Conservation (phyloP, 2,113 vertebrate genomes). For the Oceanodroma tethys region DNA sequence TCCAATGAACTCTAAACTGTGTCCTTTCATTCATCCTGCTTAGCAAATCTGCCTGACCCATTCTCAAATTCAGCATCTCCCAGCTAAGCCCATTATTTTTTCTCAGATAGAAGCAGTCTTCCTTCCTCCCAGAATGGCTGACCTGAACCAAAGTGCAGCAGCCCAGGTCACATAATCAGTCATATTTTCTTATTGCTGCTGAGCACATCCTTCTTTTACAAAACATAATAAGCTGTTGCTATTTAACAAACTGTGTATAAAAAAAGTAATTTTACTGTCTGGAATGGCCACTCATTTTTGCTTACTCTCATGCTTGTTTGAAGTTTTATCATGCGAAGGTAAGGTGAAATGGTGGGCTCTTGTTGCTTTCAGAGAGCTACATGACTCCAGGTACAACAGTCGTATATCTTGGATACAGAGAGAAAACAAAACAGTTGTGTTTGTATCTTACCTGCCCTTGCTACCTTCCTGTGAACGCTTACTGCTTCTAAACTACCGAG, state of each 20-base stretch:
- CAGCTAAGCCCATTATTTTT: neutral
- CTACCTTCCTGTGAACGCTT: neutral
- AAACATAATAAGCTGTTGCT: neutral
- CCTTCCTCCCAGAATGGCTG: neutral
- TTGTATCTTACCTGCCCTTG: neutral
- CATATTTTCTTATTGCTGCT: neutral
- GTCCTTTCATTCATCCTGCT: neutral
- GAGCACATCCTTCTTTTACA: neutral
- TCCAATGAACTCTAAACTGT: neutral
- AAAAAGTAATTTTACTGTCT: neutral
- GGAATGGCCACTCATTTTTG: neutral
- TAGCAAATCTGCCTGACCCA: neutral
- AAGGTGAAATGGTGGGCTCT: neutral
- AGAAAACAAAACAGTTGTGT: neutral
- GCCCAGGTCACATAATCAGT: neutral
- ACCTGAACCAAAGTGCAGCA: neutral
- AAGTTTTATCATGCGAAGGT: neutral
- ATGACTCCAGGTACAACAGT: neutral
- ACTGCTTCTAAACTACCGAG: neutral
- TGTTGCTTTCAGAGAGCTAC: neutral
- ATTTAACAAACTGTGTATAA: neutral
- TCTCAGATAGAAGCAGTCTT: neutral
- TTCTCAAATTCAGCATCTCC: neutral
- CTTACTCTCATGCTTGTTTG: neutral
- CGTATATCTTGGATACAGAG: neutral